phyloP scores from a whole-genome alignment of 2,888 invertebrate genomes.

The Hydriomena furcata region DNA sequence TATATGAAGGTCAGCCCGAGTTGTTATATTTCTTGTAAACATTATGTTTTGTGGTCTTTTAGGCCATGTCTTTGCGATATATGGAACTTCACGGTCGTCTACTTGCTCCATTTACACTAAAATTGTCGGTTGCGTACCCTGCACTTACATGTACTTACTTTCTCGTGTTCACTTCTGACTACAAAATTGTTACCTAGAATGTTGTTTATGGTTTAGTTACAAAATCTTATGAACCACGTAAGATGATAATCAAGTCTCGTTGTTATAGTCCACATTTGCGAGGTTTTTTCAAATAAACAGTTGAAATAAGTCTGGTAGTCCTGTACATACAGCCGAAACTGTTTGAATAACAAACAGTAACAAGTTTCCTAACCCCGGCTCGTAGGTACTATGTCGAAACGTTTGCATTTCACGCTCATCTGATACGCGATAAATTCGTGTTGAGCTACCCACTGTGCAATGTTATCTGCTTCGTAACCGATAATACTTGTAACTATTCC shows the following conservation, averaged over 20 bases:
- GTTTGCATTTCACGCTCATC: conserved; percentile 51
- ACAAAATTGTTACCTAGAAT: conserved; percentile 40
- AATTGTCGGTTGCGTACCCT: conserved; percentile 57
- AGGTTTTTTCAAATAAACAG: conserved; percentile 41
- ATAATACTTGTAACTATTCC: conserved; percentile 25
- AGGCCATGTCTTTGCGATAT: conserved; percentile 34
- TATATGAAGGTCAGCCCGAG: conserved; percentile 63
- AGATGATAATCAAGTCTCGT: conserved; percentile 20
- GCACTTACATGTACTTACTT: conserved; percentile 57
- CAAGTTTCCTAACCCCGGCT: conserved; percentile 50
- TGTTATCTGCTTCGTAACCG: conserved; percentile 30
- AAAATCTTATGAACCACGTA: conserved; percentile 26
- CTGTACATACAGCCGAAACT: conserved; percentile 40
- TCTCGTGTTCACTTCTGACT: conserved; percentile 48
- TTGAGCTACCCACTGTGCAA: conserved; percentile 36
- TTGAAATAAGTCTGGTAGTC: conserved; percentile 32
- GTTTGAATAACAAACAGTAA: conserved; percentile 49
- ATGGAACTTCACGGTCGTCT: conserved; percentile 47
- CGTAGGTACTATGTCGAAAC: conserved; percentile 50
- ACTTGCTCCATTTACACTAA: conserved; percentile 63
- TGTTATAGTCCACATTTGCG: too few relatives aligned
- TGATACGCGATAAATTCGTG: conserved; percentile 54
- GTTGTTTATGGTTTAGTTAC: conserved; percentile 41
- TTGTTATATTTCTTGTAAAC: conserved; percentile 46
- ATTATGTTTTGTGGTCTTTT: conserved; percentile 27